Evolutionary conservation across 2,113 vertebrate species (phyloP).

Genomic region (Casuarius casuarius): DNA sequence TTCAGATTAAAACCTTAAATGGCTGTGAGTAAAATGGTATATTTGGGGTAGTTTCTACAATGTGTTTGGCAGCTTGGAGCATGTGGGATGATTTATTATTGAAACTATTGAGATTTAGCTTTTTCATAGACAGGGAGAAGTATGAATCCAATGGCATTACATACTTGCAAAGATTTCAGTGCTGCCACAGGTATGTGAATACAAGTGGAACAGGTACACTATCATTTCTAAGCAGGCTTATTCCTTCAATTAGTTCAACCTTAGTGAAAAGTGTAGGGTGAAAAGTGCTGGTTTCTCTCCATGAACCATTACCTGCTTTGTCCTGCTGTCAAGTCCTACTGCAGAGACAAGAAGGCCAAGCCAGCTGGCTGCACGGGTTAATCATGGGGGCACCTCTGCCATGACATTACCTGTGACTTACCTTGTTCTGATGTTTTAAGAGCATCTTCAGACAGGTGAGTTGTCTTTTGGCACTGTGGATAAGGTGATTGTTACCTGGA

Average conservation of each 20-base stretch:
- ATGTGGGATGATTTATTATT: slow-evolving; percentile 8
- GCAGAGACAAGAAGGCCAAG: not conserved
- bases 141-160: not conserved
- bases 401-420: not conserved
- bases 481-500: not conserved
- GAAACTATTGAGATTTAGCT: not conserved
- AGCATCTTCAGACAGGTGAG: not conserved
- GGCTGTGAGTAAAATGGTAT: slow-evolving; percentile 24
- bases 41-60: slow-evolving; percentile 29
- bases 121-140: not conserved
- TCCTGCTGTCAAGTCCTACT: not conserved
- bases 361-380: not conserved
- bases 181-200: not conserved
- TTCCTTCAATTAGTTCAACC: not conserved
- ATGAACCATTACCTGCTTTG: not conserved
- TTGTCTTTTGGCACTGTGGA: not conserved
- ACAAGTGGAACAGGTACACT: not conserved
- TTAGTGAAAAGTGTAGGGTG: not conserved
- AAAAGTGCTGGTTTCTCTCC: not conserved
- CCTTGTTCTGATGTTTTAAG: not conserved
- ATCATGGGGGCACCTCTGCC: not conserved
- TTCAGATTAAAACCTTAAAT: slow-evolving; percentile 44
- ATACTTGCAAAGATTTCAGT: not conserved
- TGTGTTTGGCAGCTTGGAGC: slow-evolving; percentile 25
- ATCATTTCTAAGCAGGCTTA: not conserved